phyloP scores from a whole-genome alignment of 2,113 vertebrate genomes.

The Neotoma lepida region DNA sequence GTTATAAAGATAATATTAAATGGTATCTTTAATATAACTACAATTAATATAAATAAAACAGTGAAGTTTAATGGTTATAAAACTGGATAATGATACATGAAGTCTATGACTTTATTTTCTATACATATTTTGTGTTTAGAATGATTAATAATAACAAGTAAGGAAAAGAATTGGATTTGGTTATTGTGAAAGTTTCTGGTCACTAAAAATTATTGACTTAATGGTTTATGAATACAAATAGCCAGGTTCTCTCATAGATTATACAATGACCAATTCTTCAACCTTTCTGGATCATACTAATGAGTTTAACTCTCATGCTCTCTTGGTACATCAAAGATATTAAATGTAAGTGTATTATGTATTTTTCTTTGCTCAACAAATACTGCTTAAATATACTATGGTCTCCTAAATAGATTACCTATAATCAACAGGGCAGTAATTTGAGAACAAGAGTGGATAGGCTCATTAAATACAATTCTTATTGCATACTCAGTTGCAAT shows the following conservation, averaged over 20 bases:
- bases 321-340: background rate
- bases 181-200: slow-evolving; percentile 14
- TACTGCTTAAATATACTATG: slow-evolving; percentile 8
- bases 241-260: background rate
- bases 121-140: slow-evolving; percentile 41
- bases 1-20: slow-evolving; percentile 17
- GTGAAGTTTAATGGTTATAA: background rate
- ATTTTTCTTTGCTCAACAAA: slow-evolving; percentile 28
- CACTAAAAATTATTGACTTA: background rate
- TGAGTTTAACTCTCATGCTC: slow-evolving; percentile 3
- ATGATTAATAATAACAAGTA: slow-evolving; percentile 30
- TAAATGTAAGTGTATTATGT: slow-evolving; percentile 3
- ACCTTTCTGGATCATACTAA: background rate
- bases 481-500: background rate
- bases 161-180: background rate
- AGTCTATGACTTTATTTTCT: background rate
- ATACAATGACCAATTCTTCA: slow-evolving; percentile 10
- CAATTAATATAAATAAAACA: background rate
- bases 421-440: background rate
- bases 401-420: background rate
- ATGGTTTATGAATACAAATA: background rate
- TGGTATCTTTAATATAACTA: background rate
- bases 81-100: background rate
- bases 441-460: background rate
- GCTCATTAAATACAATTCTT: slow-evolving; percentile 31